Conservation (phyloP, 2,888 invertebrate species). For the Charanyca ferruginea region DNA sequence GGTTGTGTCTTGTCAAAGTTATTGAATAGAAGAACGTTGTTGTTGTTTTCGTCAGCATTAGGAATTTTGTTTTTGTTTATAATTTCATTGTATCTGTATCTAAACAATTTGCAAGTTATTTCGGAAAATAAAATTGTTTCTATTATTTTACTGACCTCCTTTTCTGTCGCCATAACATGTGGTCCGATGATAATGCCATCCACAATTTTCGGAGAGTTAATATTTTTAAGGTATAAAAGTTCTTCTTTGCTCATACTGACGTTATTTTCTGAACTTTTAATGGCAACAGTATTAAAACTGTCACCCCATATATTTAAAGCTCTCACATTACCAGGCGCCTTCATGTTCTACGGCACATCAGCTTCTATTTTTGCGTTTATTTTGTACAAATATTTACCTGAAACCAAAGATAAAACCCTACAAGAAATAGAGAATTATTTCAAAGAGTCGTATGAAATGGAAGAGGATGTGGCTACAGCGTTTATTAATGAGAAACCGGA, state of each 20-base stretch:
- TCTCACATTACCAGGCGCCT: slow-evolving; percentile 75
- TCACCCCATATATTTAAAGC: slow-evolving; percentile 73
- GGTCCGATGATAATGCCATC: slow-evolving; percentile 80
- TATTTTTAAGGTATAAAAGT: slow-evolving; percentile 75
- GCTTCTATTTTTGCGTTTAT: slow-evolving; percentile 70
- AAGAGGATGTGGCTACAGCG: slow-evolving; percentile 57
- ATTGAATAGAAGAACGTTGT: slow-evolving; percentile 74
- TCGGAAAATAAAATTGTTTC: slow-evolving; percentile 73
- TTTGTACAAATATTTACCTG: slow-evolving; percentile 73
- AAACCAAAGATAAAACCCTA: slow-evolving; percentile 76
- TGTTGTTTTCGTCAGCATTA: slow-evolving; percentile 70
- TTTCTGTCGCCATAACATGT: slow-evolving; percentile 77
- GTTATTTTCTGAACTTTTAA: slow-evolving; percentile 70
- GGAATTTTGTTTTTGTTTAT: slow-evolving; percentile 74
- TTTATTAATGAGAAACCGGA: slow-evolving; percentile 61
- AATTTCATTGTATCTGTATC: slow-evolving; percentile 76
- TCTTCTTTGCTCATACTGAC: slow-evolving; percentile 70
- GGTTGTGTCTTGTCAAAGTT: slow-evolving; percentile 75
- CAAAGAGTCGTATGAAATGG: slow-evolving; percentile 59
- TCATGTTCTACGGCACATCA: slow-evolving; percentile 72
- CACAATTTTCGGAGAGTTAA: slow-evolving; percentile 77
- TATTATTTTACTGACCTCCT: slow-evolving; percentile 71
- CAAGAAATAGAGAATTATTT: slow-evolving; percentile 76
- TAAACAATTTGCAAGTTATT: slow-evolving; percentile 67
- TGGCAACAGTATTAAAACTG: slow-evolving; percentile 74